Conservation (phyloP, 2,888 invertebrate species). For the Temnothorax rugatulus region DNA sequence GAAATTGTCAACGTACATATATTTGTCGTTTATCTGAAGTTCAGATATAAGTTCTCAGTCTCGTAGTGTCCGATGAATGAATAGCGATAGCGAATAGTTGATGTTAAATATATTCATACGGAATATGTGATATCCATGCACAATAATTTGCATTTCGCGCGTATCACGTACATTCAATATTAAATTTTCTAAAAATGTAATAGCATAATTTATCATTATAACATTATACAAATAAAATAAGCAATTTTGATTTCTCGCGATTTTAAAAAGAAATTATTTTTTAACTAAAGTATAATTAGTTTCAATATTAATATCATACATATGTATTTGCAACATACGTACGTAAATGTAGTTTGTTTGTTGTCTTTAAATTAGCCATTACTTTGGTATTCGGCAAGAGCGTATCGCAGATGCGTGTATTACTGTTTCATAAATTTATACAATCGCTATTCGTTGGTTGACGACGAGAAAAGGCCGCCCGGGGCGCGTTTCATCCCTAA, state of each 20-base stretch:
- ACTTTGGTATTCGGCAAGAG: neutral
- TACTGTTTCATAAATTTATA: constrained; percentile 20
- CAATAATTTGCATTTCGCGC: neutral
- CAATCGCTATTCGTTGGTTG: constrained; percentile 34
- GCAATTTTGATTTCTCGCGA: neutral
- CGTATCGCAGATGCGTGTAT: neutral
- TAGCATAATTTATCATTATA: neutral
- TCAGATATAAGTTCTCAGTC: neutral
- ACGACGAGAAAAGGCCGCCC: constrained; percentile 30
- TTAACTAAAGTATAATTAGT: neutral
- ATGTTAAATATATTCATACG: neutral
- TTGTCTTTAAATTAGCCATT: neutral
- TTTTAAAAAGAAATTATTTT: neutral
- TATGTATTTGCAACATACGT: neutral
- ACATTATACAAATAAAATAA: neutral
- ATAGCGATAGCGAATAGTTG: neutral
- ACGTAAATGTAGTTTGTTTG: constrained; percentile 9
- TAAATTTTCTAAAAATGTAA: neutral
- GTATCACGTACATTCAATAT: neutral
- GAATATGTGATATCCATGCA: neutral
- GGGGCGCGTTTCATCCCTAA: constrained; percentile 25
- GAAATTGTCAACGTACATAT: neutral
- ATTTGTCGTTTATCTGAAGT: constrained; percentile 16
- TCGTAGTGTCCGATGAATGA: neutral
- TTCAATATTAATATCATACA: neutral